phyloP scores from a whole-genome alignment of 2,888 invertebrate genomes.

The Ariolimax columbianus region DNA sequence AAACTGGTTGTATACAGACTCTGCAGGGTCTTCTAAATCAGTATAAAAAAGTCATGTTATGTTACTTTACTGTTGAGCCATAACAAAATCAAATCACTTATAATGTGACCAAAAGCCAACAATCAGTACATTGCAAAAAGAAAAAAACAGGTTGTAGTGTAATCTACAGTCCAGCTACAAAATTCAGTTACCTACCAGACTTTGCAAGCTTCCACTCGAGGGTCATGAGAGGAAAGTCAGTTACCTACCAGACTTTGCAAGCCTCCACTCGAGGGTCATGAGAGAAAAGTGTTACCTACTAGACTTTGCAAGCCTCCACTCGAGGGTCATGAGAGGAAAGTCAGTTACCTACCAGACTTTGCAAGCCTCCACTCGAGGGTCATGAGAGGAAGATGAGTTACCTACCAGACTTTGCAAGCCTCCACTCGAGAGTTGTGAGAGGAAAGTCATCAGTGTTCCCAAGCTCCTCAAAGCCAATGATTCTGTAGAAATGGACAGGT shows the following conservation, averaged over 20 bases:
- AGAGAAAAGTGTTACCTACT: neutral
- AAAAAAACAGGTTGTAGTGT: too few relatives aligned
- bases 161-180: too few relatives aligned
- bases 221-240: neutral
- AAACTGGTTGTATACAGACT: too few relatives aligned
- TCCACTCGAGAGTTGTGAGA: conserved; percentile 68
- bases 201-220: neutral
- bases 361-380: conserved; percentile 71
- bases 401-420: conserved; percentile 72
- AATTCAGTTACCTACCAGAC: neutral
- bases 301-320: neutral
- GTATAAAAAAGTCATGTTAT: too few relatives aligned
- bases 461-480: conserved; percentile 76
- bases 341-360: conserved; percentile 66
- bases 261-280: neutral
- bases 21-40: too few relatives aligned
- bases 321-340: neutral
- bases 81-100: too few relatives aligned
- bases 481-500: conserved; percentile 58
- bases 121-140: too few relatives aligned
- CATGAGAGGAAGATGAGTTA: conserved; percentile 5
- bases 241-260: neutral
- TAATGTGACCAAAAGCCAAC: too few relatives aligned
- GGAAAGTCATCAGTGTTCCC: conserved; percentile 74
- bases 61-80: too few relatives aligned